Percentiles rank a stretch among this genome's conserved stretches.
Conservation (phyloP, 1,140 invertebrate species). For the Pseudomyrmex concolor region DNA sequence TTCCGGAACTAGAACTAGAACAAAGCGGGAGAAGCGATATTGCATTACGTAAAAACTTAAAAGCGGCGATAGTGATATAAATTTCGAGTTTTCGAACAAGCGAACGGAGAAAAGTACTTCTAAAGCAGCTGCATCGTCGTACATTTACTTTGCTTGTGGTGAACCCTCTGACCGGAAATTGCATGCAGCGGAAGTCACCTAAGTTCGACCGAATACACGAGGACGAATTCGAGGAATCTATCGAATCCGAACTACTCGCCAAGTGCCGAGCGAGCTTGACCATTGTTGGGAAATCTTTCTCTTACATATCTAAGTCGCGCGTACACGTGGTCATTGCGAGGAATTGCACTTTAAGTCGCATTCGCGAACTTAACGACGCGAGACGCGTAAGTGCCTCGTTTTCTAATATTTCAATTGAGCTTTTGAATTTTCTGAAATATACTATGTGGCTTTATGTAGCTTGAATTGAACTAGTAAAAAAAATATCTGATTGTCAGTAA, state of each 20-base stretch:
- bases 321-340: conserved; percentile 16
- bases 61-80: conserved; percentile 14
- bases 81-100: not conserved
- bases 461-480: not conserved
- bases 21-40: not conserved
- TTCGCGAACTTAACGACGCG: conserved; percentile 16
- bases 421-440: not conserved
- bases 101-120: conserved; percentile 15
- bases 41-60: conserved; percentile 14
- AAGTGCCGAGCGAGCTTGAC: conserved; percentile 22
- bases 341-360: conserved; percentile 8
- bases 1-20: not conserved
- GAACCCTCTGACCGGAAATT: conserved; percentile 80
- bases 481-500: not conserved
- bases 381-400: not conserved
- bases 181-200: conserved; percentile 79
- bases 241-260: conserved; percentile 60
- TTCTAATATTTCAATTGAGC: conserved; percentile 20
- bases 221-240: conserved; percentile 71
- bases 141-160: conserved; percentile 51
- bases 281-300: conserved; percentile 50
- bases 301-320: conserved; percentile 57
- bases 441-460: not conserved
- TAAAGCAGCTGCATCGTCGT: conserved; percentile 16
- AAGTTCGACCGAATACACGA: conserved; percentile 77